Percentiles rank a stretch among this genome's conserved stretches.
phyloP scores from a whole-genome alignment of 2,797 vertebrate genomes.

The Potorous gilbertii region DNA sequence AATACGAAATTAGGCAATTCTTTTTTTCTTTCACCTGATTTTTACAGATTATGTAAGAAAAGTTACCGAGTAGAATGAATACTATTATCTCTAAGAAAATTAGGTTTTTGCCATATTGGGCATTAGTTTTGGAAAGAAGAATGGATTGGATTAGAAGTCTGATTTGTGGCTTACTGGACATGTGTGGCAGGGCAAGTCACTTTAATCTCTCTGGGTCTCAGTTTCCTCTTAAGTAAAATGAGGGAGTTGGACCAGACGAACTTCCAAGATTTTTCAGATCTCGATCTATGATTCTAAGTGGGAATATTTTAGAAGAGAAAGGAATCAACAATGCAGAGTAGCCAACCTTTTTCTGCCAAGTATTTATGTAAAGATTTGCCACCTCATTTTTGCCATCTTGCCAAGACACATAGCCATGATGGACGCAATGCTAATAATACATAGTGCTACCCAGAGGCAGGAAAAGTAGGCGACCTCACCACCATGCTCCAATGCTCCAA shows the following conservation, averaged over 20 bases:
- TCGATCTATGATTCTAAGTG: background rate
- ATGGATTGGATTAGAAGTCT: background rate
- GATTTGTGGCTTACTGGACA: background rate
- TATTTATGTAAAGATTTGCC: constrained; percentile 34
- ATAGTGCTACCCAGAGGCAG: background rate
- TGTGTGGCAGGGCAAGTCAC: background rate
- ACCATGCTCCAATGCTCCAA: background rate
- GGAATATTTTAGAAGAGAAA: constrained; percentile 45
- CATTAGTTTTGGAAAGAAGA: background rate
- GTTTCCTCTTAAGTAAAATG: background rate
- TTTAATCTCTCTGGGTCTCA: background rate
- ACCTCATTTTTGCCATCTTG: constrained; percentile 6
- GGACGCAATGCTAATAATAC: constrained; percentile 14
- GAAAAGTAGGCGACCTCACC: constrained; percentile 38
- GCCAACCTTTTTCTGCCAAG: constrained; percentile 23
- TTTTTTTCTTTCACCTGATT: constrained; percentile 38
- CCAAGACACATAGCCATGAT: background rate
- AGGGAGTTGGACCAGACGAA: background rate
- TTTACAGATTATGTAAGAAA: constrained; percentile 59
- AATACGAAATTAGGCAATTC: constrained; percentile 40
- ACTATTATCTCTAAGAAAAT: constrained; percentile 44
- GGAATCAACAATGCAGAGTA: constrained; percentile 25
- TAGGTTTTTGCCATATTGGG: constrained; percentile 14
- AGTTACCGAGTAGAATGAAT: constrained; percentile 41
- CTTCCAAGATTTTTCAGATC: background rate